Percentiles rank a stretch among this genome's conserved stretches.
phyloP scores from a whole-genome alignment of 2,888 invertebrate genomes.

The Xestia ashworthii region DNA sequence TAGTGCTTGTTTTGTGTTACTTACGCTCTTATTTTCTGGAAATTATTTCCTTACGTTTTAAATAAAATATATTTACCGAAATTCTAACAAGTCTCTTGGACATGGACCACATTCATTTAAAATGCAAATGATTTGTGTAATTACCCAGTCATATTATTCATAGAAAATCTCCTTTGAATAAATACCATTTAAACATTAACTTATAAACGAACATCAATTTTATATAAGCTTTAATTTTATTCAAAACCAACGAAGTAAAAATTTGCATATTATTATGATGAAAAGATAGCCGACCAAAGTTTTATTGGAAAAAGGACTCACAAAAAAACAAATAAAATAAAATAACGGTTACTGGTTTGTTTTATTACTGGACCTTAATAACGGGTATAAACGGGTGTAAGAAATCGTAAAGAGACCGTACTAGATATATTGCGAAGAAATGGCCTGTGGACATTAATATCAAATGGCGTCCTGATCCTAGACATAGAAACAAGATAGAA shows the following conservation, averaged over 20 bases:
- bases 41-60: neutral
- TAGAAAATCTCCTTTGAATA: neutral
- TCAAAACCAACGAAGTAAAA: neutral
- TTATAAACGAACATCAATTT: neutral
- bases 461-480: slow-evolving; percentile 22
- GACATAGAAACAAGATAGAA: neutral
- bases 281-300: neutral
- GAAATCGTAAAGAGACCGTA: slow-evolving; percentile 42
- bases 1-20: neutral
- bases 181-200: neutral
- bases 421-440: slow-evolving; percentile 15
- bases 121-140: slow-evolving; percentile 10
- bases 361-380: slow-evolving; percentile 47
- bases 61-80: neutral
- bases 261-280: neutral
- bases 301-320: neutral
- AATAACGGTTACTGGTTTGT: slow-evolving; percentile 35
- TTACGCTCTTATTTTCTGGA: no score
- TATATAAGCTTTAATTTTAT: neutral
- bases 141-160: neutral
- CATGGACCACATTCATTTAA: neutral
- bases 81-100: neutral
- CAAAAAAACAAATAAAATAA: slow-evolving; percentile 10
- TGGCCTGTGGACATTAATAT: slow-evolving; percentile 22
- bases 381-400: slow-evolving; percentile 23